Conservation (phyloP, 2,113 vertebrate species). For the Oreochromis niloticus region DNA sequence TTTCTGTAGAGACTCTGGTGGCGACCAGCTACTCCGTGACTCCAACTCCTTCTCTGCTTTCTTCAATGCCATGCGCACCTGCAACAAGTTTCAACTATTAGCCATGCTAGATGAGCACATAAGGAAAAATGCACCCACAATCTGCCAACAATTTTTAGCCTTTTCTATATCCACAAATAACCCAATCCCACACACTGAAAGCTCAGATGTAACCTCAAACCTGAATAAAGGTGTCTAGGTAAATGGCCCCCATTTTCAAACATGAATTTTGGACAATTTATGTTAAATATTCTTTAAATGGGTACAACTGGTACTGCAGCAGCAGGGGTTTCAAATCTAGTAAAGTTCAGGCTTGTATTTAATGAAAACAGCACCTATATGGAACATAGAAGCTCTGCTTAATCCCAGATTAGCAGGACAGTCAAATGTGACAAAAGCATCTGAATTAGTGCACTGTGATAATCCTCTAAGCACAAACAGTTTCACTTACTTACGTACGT, state of each 20-base stretch:
- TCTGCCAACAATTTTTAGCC: background rate
- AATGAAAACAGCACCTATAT: background rate
- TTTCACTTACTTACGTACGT: constrained; percentile 29
- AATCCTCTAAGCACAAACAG: background rate
- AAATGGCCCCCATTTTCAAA: background rate
- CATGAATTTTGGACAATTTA: background rate
- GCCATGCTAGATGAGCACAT: background rate
- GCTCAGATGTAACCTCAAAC: background rate
- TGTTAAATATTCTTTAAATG: background rate
- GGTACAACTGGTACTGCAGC: background rate
- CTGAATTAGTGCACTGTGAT: background rate
- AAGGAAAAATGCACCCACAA: background rate
- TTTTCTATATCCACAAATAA: background rate
- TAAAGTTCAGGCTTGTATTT: background rate
- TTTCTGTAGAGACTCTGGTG: constrained; percentile 90
- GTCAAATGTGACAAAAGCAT: background rate
- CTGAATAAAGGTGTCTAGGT: background rate
- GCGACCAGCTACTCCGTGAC: constrained; percentile 86
- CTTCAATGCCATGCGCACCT: constrained; percentile 95
- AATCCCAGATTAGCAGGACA: background rate
- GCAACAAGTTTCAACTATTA: background rate
- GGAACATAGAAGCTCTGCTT: background rate
- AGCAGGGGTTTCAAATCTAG: background rate
- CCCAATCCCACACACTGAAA: background rate
- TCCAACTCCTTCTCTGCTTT: constrained; percentile 97